These are phyloP conservation scores for Agapornis canus DNA, from an alignment of 2,797 vertebrate genomes.

Conservation along the genomic window DNA sequence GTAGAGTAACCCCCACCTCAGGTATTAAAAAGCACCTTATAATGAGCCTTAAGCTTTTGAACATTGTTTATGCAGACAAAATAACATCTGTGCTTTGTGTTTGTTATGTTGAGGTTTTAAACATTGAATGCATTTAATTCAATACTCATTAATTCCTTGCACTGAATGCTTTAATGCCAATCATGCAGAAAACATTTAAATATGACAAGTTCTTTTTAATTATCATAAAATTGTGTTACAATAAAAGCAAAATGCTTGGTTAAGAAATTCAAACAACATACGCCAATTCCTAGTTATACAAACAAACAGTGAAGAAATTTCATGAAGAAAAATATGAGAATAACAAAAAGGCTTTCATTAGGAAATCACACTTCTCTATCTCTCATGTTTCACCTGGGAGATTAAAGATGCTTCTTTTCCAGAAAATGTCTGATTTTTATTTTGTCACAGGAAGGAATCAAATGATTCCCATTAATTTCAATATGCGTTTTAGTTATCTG, in stretches of 20 bases:
- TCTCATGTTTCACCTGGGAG: conserved; percentile 6
- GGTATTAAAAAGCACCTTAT: not conserved
- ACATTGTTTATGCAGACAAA: not conserved
- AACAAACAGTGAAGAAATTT: conserved; percentile 30
- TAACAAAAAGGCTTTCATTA: conserved; percentile 9
- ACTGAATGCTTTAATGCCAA: conserved; percentile 21
- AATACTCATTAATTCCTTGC: conserved; percentile 36
- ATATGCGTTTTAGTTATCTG: conserved; percentile 31
- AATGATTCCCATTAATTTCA: conserved; percentile 50
- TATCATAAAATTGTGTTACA: conserved; percentile 18
- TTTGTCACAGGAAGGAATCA: conserved; percentile 43
- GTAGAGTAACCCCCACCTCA: not conserved
- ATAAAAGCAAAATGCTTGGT: conserved; percentile 24
- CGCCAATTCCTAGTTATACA: not conserved
- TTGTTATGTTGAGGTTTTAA: conserved; percentile 7
- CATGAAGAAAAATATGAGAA: conserved; percentile 29
- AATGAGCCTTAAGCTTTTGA: not conserved
- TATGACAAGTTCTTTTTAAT: conserved; percentile 45
- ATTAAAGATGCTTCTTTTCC: conserved; percentile 9
- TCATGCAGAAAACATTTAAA: conserved; percentile 26
- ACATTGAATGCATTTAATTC: conserved; percentile 40
- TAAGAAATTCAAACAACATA: conserved; percentile 29
- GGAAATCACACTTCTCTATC: not conserved
- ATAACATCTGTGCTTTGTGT: not conserved
- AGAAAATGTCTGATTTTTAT: conserved; percentile 41